phyloP scores from a whole-genome alignment of 2,113 vertebrate genomes.

The Aspiorhynchus laticeps region DNA sequence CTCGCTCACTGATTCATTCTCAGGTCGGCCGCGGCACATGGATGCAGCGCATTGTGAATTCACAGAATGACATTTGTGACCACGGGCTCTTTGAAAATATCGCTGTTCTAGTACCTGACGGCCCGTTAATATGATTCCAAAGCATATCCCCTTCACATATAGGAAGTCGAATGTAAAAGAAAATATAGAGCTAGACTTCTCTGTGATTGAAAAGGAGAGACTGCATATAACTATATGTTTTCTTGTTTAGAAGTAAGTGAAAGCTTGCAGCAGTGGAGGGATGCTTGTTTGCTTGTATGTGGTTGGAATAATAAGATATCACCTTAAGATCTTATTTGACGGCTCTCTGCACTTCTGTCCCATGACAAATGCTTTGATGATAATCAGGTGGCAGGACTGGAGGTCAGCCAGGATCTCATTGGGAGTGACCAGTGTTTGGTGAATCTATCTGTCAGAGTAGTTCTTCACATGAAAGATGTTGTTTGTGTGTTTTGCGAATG shows the following conservation, averaged over 20 bases:
- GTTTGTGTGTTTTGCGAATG: conserved; percentile 37
- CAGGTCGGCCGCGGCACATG: background rate
- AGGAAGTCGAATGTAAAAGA: background rate
- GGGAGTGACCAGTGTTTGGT: conserved; percentile 13
- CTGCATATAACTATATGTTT: background rate
- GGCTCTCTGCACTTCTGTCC: background rate
- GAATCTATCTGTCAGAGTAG: conserved; percentile 1
- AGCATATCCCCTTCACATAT: background rate
- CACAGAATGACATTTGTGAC: conserved; percentile 31
- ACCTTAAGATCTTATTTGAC: conserved; percentile 33
- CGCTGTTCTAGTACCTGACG: background rate
- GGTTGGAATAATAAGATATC: conserved; percentile 36
- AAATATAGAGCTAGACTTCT: background rate
- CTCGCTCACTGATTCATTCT: conserved; percentile 9
- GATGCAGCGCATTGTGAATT: conserved; percentile 32
- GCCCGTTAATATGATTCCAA: conserved; percentile 5
- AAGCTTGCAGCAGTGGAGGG: background rate
- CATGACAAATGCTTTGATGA: conserved; percentile 46
- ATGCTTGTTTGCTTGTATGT: conserved; percentile 9
- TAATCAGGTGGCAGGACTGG: conserved; percentile 32
- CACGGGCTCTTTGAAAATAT: conserved; percentile 18
- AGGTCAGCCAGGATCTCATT: conserved; percentile 38
- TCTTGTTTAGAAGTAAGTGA: background rate
- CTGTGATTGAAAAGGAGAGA: background rate
- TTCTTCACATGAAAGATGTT: background rate